Conservation (phyloP, 2,888 invertebrate species). For the Sarcophaga carnaria region DNA sequence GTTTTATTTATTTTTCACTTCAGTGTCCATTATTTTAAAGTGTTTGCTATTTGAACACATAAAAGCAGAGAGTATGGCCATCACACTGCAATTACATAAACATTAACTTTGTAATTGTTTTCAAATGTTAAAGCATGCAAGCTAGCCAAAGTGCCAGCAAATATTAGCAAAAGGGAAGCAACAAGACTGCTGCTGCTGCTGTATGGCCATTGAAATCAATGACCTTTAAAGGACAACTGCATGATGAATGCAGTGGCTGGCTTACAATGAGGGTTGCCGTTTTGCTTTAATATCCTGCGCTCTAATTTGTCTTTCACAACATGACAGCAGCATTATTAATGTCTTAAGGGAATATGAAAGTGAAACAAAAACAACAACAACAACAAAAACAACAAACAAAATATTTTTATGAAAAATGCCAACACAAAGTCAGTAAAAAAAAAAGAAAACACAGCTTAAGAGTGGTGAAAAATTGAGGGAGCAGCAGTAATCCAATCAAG, state of each 20-base stretch:
- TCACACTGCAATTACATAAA: not conserved
- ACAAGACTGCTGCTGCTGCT: not conserved
- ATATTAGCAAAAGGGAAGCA: not conserved
- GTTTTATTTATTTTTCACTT: not conserved
- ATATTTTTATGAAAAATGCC: not conserved
- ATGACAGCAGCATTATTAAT: constrained; percentile 24
- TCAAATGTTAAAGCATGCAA: not conserved
- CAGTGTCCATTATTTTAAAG: constrained; percentile 5
- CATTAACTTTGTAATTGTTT: not conserved
- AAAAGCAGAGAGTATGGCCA: not conserved
- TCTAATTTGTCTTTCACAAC: not conserved
- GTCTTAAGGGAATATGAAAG: not conserved
- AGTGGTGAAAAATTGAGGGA: no score
- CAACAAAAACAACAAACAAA: no score
- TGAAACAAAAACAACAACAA: not conserved
- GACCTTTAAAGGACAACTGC: constrained; percentile 28
- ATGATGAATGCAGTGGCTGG: not conserved
- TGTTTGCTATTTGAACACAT: not conserved
- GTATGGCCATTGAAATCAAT: not conserved
- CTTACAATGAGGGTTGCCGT: not conserved
- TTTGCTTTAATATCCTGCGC: constrained; percentile 11
- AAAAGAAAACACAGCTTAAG: not conserved
- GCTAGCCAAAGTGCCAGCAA: no score
- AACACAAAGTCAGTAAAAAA: not conserved
- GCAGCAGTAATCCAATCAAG: constrained; percentile 14